Conservation (phyloP, 2,113 vertebrate species). For the Brachypodius melanocephalos region DNA sequence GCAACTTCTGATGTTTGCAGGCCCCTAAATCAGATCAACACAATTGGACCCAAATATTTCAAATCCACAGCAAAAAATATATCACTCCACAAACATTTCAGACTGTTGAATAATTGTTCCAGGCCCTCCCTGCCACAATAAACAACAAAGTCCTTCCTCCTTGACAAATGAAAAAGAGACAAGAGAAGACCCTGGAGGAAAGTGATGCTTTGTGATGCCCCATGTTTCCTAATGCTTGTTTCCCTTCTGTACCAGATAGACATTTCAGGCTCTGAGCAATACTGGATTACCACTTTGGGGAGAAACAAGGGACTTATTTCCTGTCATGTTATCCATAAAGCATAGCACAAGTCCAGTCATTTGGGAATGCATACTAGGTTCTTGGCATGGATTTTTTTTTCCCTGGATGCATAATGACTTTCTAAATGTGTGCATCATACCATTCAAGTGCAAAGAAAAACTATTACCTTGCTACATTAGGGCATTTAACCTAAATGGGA, state of each 20-base stretch:
- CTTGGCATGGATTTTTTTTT: neutral
- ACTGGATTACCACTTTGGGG: neutral
- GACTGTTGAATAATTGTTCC: neutral
- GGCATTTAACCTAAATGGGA: neutral
- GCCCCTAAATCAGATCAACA: neutral
- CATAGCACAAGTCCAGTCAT: neutral
- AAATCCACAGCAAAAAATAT: neutral
- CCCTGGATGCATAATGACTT: rapidly evolving
- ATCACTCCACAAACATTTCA: neutral
- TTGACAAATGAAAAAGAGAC: neutral
- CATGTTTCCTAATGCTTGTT: neutral
- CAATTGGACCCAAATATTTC: neutral
- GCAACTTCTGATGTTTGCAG: neutral
- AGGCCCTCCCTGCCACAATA: neutral
- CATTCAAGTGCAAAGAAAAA: neutral
- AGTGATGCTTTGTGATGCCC: neutral
- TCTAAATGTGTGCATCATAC: neutral
- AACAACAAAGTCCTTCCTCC: neutral
- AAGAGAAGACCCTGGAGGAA: neutral
- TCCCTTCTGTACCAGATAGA: neutral
- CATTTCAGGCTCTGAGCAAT: neutral
- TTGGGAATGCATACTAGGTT: neutral
- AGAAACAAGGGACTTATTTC: neutral
- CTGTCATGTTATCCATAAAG: neutral
- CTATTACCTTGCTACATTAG: neutral